These are phyloP conservation scores for Drosophila subquinaria DNA, from an alignment of 2,888 invertebrate species.

Conservation along the genomic window DNA sequence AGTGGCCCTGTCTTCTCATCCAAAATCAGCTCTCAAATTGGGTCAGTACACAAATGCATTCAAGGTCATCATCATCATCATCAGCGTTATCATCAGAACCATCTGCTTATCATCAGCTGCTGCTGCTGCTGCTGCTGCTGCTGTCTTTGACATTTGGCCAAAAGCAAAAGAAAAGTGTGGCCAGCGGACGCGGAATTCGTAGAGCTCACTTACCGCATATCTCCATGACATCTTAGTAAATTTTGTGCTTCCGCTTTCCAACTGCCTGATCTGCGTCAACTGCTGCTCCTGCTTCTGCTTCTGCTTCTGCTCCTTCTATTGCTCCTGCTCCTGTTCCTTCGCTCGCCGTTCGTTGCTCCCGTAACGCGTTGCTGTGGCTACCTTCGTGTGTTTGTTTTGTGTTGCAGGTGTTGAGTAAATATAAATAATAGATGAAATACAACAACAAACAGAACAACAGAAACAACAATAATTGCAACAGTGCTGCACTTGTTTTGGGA, in stretches of 20 bases:
- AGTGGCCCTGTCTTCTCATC: slow-evolving; percentile 32
- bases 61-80: slow-evolving; percentile 57
- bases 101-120: slow-evolving; percentile 7
- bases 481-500: slow-evolving; percentile 33
- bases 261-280: slow-evolving; percentile 20
- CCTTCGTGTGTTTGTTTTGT: slow-evolving; percentile 38
- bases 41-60: slow-evolving; percentile 51
- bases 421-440: slow-evolving; percentile 53
- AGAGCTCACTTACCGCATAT: slow-evolving; percentile 82
- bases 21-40: slow-evolving; percentile 48
- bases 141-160: slow-evolving; percentile 49
- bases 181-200: slow-evolving; percentile 9
- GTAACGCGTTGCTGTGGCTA: slow-evolving; percentile 61
- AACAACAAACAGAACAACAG: slow-evolving; percentile 21
- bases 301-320: slow-evolving; percentile 10
- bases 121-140: slow-evolving; percentile 9
- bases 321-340: slow-evolving; percentile 10
- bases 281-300: slow-evolving; percentile 6
- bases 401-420: slow-evolving; percentile 47
- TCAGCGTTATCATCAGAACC: slow-evolving; percentile 22
- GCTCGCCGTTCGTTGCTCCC: slow-evolving; percentile 54
- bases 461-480: slow-evolving; percentile 12
- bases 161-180: slow-evolving; percentile 18
- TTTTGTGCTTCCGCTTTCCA: slow-evolving; percentile 32
- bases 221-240: slow-evolving; percentile 82